Percentiles rank a stretch among this genome's conserved stretches.
phyloP scores from a whole-genome alignment of 1,140 invertebrate species.

The Cataglyphis hispanica region DNA sequence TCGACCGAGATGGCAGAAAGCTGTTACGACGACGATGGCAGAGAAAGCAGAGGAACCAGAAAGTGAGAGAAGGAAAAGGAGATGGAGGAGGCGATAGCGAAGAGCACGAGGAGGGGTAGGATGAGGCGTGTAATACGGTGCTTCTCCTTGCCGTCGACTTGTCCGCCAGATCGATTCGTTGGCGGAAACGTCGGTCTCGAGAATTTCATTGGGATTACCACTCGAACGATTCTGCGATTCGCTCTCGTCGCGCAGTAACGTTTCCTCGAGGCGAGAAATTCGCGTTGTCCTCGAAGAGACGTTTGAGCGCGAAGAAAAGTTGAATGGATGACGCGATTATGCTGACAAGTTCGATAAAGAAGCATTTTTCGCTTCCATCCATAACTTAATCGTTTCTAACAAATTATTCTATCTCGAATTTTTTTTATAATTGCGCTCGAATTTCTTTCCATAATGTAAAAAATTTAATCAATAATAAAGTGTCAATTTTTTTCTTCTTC shows the following conservation, averaged over 20 bases:
- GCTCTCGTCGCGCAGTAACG: background rate
- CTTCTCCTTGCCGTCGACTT: conserved; percentile 62
- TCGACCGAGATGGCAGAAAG: conserved; percentile 42
- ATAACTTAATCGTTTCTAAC: background rate
- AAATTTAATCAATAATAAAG: background rate
- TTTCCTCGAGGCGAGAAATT: conserved; percentile 16
- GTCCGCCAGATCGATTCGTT: conserved; percentile 63
- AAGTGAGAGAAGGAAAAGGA: conserved; percentile 49
- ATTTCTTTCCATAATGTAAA: background rate
- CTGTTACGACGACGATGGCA: conserved; percentile 51
- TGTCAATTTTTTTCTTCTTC: background rate
- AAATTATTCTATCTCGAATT: background rate
- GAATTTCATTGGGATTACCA: conserved; percentile 56
- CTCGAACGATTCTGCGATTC: conserved; percentile 46
- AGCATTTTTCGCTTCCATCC: background rate
- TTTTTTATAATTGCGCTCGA: background rate
- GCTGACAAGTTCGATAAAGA: background rate
- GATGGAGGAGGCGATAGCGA: conserved; percentile 25
- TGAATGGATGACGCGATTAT: background rate
- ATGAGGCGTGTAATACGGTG: conserved; percentile 54
- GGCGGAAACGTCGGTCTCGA: conserved; percentile 53
- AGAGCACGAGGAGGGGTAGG: conserved; percentile 27
- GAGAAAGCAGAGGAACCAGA: conserved; percentile 52
- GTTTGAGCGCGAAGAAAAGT: conserved; percentile 23
- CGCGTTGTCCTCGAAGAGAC: conserved; percentile 20